phyloP scores from a whole-genome alignment of 2,113 vertebrate species.

The Malurus elegans region DNA sequence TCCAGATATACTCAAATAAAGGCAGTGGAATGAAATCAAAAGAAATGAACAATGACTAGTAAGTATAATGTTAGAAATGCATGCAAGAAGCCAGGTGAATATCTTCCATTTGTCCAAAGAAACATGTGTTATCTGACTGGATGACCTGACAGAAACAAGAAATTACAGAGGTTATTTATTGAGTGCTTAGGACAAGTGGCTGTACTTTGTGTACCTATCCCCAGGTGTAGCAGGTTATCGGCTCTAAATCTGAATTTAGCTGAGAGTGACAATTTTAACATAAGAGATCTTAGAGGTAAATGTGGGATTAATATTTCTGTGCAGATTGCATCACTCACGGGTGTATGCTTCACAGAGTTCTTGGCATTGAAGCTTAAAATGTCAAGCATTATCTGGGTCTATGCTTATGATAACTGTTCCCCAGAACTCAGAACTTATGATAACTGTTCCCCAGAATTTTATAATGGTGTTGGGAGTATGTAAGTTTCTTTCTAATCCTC shows the following conservation, averaged over 20 bases:
- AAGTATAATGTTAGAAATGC: neutral
- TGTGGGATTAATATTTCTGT: neutral
- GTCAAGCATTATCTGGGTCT: neutral
- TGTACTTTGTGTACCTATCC: neutral
- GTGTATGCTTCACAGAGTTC: neutral
- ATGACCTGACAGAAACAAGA: neutral
- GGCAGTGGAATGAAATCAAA: neutral
- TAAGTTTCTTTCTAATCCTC: neutral
- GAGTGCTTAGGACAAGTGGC: neutral
- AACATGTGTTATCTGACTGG: neutral
- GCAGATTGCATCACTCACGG: neutral
- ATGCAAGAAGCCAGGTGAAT: neutral
- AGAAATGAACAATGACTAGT: neutral
- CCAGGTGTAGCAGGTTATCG: neutral
- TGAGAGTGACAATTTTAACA: neutral
- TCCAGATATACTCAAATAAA: neutral
- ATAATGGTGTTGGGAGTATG: neutral
- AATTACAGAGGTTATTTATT: neutral
- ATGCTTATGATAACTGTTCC: neutral
- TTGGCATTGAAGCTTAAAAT: neutral
- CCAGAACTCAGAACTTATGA: neutral
- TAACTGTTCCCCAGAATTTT: neutral
- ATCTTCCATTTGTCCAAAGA: neutral
- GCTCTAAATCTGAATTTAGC: neutral
- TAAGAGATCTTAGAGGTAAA: neutral